Percentiles rank a stretch among this genome's conserved stretches.
These are phyloP conservation scores for Protodeltote pygarga DNA, from an alignment of 2,888 invertebrate genomes.

Conservation along the genomic window DNA sequence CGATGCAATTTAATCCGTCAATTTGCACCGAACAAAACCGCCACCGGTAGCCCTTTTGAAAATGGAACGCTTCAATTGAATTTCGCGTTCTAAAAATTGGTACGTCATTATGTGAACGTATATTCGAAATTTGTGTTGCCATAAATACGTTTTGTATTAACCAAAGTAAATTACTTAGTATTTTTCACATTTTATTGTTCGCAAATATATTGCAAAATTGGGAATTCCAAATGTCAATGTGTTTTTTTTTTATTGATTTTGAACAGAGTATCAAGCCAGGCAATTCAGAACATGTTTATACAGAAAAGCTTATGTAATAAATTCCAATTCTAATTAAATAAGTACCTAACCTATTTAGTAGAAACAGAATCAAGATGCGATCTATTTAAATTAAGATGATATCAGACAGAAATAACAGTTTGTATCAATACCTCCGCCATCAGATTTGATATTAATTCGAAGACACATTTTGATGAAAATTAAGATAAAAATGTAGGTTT, in stretches of 20 bases:
- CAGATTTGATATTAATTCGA: constrained; percentile 41
- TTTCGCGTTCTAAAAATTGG: constrained; percentile 58
- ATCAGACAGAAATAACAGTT: constrained; percentile 38
- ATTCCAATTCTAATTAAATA: no score
- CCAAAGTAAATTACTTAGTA: constrained; percentile 40
- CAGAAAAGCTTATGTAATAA: no score
- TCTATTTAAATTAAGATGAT: constrained; percentile 29
- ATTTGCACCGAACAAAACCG: constrained; percentile 71
- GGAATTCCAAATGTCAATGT: no score
- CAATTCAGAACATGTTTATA: no score
- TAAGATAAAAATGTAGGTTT: constrained; percentile 54
- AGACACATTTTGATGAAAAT: constrained; percentile 44
- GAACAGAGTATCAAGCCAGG: no score
- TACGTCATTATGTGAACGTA: constrained; percentile 51
- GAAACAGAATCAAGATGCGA: constrained; percentile 15
- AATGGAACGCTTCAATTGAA: constrained; percentile 63
- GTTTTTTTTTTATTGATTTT: no score
- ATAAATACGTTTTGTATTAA: constrained; percentile 32
- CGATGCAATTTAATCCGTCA: constrained; percentile 75
- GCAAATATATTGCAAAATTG: no score
- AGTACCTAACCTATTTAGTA: constrained; percentile 8
- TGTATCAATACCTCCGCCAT: constrained; percentile 33
- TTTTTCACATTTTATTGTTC: no score
- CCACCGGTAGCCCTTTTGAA: constrained; percentile 74
- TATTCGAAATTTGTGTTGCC: constrained; percentile 31